Base-by-base conservation (phyloP, 2,113 vertebrate species). In the Dicaeum eximium region DNA sequence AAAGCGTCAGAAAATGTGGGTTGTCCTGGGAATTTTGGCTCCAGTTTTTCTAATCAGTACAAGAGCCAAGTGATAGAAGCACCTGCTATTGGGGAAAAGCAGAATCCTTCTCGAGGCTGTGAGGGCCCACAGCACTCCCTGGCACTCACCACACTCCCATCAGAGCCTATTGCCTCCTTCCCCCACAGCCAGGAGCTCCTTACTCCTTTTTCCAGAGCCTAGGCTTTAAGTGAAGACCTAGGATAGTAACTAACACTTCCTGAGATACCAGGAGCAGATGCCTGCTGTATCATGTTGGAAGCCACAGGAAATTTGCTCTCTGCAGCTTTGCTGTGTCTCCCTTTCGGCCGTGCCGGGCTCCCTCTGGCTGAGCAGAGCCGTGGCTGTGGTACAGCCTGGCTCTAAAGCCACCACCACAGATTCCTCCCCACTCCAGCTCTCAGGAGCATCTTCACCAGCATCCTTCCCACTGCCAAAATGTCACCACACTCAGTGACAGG, bases 341-440 rank as follows among this genome's bases (percentile, higher is more conserved):
- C n/a, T n/a, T n/a, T n/a, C n/a, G n/a, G n/a, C n/a, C n/a, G n/a
- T n/a, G n/a, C n/a, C n/a, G n/a, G 61, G 13, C 27, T 83, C 25
- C 42, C 35, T 66, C 62, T 50, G 37, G 21, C 71, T 83, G 75
- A 65, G 53, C 48, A 50, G 40, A 45, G n/a, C 0, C 0, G 4
- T 31, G 57, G 8, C 60, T 13, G 51, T 42, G 42, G 23, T n/a
- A 58, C 13, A 20, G 24, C 15, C n/a, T 31, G 71, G 3, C 20
- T 8, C 5, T 0, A n/a, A n/a, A n/a, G 9, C 2, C 15, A 2
- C 21, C 24, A 30, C 38, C 48, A 13, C 0, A 0, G n/a, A 9
- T 20, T 77, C 33, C 40, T 86, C 31, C 53, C 60, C 45, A 15
- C n/a, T 44, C 40, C 33, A 35, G 21, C 30, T 24, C 56, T 42